A percentile compares a stretch with the other conserved stretches of the same genome.
Evolutionary conservation across 2,113 vertebrate genomes (phyloP).

Genomic region (Talpa occidentalis): DNA sequence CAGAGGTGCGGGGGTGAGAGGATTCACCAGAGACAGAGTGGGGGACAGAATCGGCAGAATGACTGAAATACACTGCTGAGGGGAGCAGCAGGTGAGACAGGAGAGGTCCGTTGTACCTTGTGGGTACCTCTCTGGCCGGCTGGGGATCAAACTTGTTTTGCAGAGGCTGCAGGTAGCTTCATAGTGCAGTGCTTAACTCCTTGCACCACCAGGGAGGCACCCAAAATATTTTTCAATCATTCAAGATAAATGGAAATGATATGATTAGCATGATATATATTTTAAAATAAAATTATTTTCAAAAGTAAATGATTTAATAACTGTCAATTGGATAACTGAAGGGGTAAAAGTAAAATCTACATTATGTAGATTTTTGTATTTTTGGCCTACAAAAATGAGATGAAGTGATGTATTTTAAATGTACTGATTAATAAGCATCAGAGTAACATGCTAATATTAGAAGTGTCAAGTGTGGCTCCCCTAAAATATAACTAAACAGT

Average conservation of each 20-base stretch:
- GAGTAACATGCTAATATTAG: background rate
- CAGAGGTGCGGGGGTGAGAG: no score
- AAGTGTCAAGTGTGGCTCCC: background rate
- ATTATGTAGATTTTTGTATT: background rate
- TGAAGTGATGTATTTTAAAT: background rate
- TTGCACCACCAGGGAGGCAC: no score
- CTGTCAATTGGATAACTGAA: background rate
- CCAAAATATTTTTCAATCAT: background rate
- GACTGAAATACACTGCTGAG: no score
- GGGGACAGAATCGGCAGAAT: no score
- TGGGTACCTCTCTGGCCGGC: no score
- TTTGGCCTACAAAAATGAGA: background rate
- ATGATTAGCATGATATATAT: background rate
- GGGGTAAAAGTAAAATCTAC: background rate
- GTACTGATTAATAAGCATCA: background rate
- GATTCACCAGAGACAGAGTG: no score
- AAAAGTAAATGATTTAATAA: background rate
- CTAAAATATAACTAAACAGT: background rate
- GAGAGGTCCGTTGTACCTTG: no score
- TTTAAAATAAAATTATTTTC: background rate
- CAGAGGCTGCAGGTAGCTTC: no score
- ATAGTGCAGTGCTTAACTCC: no score
- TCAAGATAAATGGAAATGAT: background rate
- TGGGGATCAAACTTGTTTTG: no score
- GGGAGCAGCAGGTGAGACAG: no score